phyloP scores from a whole-genome alignment of 2,113 vertebrate species.

The Columbina picui region DNA sequence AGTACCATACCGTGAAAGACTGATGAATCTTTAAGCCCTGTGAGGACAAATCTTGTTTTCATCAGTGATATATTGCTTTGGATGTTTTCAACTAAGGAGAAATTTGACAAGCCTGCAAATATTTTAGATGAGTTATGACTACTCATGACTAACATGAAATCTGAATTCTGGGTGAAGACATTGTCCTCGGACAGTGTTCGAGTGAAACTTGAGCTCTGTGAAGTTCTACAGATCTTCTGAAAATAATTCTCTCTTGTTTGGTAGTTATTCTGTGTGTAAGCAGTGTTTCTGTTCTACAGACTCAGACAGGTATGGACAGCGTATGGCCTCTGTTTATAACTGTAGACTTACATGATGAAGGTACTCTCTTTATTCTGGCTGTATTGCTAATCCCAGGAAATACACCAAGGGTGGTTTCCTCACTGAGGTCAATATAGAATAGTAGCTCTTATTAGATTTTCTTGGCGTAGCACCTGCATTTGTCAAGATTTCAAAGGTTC shows the following conservation, averaged over 20 bases:
- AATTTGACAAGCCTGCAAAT: not conserved
- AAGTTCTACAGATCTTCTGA: not conserved
- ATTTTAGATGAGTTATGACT: not conserved
- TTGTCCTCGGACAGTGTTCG: not conserved
- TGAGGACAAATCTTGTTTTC: not conserved
- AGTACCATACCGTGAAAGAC: not conserved
- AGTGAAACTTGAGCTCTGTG: not conserved
- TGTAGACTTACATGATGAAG: not conserved
- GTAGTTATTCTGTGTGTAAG: not conserved
- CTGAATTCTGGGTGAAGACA: not conserved
- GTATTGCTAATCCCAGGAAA: not conserved
- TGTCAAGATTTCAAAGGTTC: not conserved
- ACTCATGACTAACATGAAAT: not conserved
- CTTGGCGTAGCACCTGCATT: not conserved
- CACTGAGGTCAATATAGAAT: not conserved
- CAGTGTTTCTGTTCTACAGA: not conserved
- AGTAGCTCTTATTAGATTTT: not conserved
- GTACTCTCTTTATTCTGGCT: not conserved
- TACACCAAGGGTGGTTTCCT: not conserved
- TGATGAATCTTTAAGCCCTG: not conserved
- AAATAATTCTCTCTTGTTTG: not conserved
- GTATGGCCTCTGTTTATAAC: not conserved
- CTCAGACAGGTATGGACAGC: not conserved
- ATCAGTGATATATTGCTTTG: not conserved
- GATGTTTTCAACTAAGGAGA: not conserved